phyloP scores from a whole-genome alignment of 2,888 invertebrate genomes.

The Argyresthia goedartella region DNA sequence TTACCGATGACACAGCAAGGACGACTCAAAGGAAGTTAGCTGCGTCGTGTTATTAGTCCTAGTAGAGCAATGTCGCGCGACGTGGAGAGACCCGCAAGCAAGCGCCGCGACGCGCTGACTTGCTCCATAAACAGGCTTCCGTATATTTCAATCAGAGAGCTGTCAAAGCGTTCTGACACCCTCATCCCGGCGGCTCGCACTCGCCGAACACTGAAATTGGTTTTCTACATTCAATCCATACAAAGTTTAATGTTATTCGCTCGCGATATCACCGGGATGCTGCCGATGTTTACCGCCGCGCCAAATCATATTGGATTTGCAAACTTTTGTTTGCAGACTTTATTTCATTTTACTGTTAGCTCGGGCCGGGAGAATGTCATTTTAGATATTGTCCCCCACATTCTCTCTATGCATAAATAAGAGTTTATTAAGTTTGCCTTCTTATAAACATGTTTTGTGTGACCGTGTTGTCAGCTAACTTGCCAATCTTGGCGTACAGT shows the following conservation, averaged over 20 bases:
- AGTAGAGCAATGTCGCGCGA: not conserved
- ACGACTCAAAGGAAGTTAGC: not conserved
- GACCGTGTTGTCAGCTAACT: no score
- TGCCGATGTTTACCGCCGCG: slow-evolving; percentile 70
- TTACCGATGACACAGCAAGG: no score
- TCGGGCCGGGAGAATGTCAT: slow-evolving; percentile 62
- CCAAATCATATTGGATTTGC: slow-evolving; percentile 72
- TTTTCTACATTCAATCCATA: slow-evolving; percentile 73
- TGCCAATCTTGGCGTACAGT: no score
- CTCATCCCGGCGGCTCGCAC: slow-evolving; percentile 72
- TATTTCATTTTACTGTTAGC: slow-evolving; percentile 68
- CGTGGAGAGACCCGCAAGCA: not conserved
- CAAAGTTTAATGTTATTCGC: slow-evolving; percentile 73
- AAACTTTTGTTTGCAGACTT: slow-evolving; percentile 71
- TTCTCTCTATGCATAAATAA: slow-evolving; percentile 32
- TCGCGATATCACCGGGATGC: slow-evolving; percentile 71
- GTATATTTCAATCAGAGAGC: slow-evolving; percentile 75
- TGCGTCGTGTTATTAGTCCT: not conserved
- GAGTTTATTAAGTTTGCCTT: slow-evolving; percentile 12
- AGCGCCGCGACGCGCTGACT: slow-evolving; percentile 22
- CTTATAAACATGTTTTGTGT: not conserved
- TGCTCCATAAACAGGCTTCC: slow-evolving; percentile 71
- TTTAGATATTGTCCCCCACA: slow-evolving; percentile 52
- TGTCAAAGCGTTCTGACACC: slow-evolving; percentile 74
- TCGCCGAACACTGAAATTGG: slow-evolving; percentile 71